Evolutionary conservation across 2,113 vertebrate genomes (phyloP), one percentile per base, ranked within the genome.

Genomic region (Paratilapia polleni): DNA sequence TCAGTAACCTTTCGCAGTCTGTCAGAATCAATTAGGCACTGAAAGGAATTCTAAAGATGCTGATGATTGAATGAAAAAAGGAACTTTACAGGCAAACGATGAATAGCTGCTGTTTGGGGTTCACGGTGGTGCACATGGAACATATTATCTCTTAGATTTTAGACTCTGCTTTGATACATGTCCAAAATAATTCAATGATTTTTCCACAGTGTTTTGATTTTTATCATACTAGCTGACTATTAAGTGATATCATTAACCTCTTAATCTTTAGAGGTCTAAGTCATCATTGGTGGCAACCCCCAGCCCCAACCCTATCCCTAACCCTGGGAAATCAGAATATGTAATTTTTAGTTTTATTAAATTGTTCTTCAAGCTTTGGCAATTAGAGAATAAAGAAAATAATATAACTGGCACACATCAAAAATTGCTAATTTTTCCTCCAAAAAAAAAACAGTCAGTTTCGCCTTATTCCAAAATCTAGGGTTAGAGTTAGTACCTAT

Each of bases 1-100:
- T 95, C 89, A 89, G 85, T 90, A 92, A 95, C 94, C 93, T 94
- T 92, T 94, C 83, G 82, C 88, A 92, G 90, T 86, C 87, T 93
- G 92, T 91, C 94, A 93, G 91, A 92, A 90, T 94, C 90, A 94
- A 93, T 93, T 94, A 95, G 75, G 77, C 87, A 87, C 64, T 91
- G 85, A 93, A 92, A 93, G 49, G 68, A 87, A 91, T 85, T 94
- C 84, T 91, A 87, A 93, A 93, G 89, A 90, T 92, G 89, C 90
- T 84, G 81, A 90, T 87, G 86, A 94, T 90, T 91, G 86, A 93
- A 94, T 87, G 73, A 87, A 90, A 91, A 89, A 85, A 84, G 24
- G 56, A 80, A 89, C 82, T 82, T 87, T 74, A 70, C 73, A 31
- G 68, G 57, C 81, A 66, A 63, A 47, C 3, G 41, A 87, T 91